phyloP scores from a whole-genome alignment of 2,888 invertebrate genomes.

The Neocrepidodera transversa region DNA sequence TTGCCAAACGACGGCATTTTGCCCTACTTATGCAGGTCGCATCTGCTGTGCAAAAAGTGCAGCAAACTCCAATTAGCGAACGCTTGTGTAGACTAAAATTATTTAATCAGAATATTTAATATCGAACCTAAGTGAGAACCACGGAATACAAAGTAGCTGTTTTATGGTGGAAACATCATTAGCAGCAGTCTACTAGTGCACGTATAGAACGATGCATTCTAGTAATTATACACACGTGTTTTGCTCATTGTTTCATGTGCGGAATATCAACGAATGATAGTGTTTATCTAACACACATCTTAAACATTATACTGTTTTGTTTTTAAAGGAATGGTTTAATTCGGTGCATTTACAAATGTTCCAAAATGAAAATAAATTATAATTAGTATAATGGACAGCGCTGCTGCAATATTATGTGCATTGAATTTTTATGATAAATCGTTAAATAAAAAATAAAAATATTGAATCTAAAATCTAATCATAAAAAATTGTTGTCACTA shows the following conservation, averaged over 20 bases:
- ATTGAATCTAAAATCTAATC: no score
- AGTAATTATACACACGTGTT: conserved; percentile 52
- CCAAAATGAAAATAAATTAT: no score
- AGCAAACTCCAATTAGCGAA: conserved; percentile 30
- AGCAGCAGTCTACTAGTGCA: conserved; percentile 39
- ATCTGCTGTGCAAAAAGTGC: conserved; percentile 25
- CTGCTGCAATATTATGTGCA: no score
- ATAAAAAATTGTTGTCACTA: no score
- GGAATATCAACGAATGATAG: conserved; percentile 44
- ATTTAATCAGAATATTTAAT: conserved; percentile 41
- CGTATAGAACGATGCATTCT: conserved; percentile 41
- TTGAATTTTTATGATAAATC: no score
- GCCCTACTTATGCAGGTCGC: conserved; percentile 15
- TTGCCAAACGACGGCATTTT: neutral
- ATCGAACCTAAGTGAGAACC: conserved; percentile 27
- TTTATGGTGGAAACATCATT: conserved; percentile 46
- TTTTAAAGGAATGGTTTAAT: no score
- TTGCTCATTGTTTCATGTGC: conserved; percentile 45
- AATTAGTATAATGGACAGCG: no score
- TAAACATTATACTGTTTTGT: no score
- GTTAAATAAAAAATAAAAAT: no score
- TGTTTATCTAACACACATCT: no score
- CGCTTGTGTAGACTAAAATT: conserved; percentile 33
- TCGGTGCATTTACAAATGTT: no score
- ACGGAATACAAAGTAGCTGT: conserved; percentile 37